Base-by-base conservation (phyloP, 2,113 vertebrate species). In the Empidonax alnorum region DNA sequence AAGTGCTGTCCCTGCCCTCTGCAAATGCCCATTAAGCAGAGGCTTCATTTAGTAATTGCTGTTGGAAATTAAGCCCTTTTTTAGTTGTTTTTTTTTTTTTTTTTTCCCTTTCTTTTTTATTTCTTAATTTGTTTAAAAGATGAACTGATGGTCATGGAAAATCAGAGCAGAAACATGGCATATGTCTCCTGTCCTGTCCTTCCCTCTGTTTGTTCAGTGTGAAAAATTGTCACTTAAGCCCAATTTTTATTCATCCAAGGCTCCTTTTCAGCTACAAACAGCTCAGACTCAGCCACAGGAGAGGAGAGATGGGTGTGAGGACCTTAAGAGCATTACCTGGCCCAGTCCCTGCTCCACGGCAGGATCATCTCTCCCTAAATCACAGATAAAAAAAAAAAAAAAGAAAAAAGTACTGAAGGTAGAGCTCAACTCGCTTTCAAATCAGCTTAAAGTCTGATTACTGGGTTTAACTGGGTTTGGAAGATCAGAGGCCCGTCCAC, bases 391-490 rank as follows among this genome's bases (percentile, higher is more conserved):
- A 81, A 44, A 90, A 85, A 81, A 44, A 81, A 44, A n/a, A 35
- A 5, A 10, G 31, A 52, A 42, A 55, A 14, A 49, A 24, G 7
- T 53, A 67, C 59, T 71, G 71, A 87, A 89, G 66, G 91, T 73
- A 79, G 83, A 92, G 85, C 89, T 96, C 91, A 85, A 66, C 71
- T 9, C 6, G 9, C 78, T 93, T 84, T 93, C 88, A 96, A 95
- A 97, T 61, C 95, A 96, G 95, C 91, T 91, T 96, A 95, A 82
- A 76, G 89, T 10, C 86, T 73, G 89, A 96, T 97, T 78, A 87
- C 81, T 89, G 96, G 93, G 69, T 96, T 97, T 95, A 95, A 94
- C 89, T 39, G 91, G 93, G 89, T 94, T 97, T 91, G 93, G 87
- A 42, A 95, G 94, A 95, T 97, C 94, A 95, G 89, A 94, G 81